A percentile compares a stretch with the other conserved stretches of the same genome.
Evolutionary conservation across 1,140 invertebrate species (phyloP).

Genomic region (Latrodectus geometricus): DNA sequence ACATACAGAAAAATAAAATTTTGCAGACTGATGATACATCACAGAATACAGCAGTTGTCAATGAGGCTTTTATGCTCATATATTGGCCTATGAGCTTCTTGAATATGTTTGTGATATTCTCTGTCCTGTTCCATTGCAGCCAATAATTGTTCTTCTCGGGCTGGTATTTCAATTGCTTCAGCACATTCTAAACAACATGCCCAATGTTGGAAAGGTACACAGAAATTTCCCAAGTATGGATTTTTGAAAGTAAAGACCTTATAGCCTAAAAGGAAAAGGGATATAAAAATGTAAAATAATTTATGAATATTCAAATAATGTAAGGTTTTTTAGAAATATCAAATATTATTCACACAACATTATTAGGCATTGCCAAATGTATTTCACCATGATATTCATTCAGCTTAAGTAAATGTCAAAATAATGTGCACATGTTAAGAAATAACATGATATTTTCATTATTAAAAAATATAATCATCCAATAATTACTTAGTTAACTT

Average conservation of each 20-base stretch:
- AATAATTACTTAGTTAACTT: too few relatives aligned
- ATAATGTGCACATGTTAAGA: too few relatives aligned
- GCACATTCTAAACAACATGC: constrained; percentile 71
- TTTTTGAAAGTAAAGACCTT: constrained; percentile 73
- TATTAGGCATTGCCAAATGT: too few relatives aligned
- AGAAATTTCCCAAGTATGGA: constrained; percentile 73
- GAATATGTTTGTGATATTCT: constrained; percentile 68
- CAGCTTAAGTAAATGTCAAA: too few relatives aligned
- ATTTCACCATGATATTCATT: too few relatives aligned
- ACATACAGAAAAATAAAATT: not conserved
- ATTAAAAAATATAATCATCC: too few relatives aligned
- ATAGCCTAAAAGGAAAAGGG: constrained; percentile 67
- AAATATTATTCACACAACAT: too few relatives aligned
- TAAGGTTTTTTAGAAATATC: too few relatives aligned
- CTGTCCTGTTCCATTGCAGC: constrained; percentile 68
- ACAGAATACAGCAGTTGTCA: constrained; percentile 43
- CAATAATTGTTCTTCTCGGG: constrained; percentile 69
- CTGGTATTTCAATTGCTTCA: constrained; percentile 71
- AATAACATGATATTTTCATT: too few relatives aligned
- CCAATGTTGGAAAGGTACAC: constrained; percentile 74
- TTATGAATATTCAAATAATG: too few relatives aligned
- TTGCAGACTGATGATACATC: constrained; percentile 5
- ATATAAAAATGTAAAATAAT: not conserved
- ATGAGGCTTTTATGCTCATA: constrained; percentile 24
- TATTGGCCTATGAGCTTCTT: constrained; percentile 65